Evolutionary conservation across 2,797 vertebrate genomes (phyloP).

Genomic region (Petrocephalus schoutedeni): DNA sequence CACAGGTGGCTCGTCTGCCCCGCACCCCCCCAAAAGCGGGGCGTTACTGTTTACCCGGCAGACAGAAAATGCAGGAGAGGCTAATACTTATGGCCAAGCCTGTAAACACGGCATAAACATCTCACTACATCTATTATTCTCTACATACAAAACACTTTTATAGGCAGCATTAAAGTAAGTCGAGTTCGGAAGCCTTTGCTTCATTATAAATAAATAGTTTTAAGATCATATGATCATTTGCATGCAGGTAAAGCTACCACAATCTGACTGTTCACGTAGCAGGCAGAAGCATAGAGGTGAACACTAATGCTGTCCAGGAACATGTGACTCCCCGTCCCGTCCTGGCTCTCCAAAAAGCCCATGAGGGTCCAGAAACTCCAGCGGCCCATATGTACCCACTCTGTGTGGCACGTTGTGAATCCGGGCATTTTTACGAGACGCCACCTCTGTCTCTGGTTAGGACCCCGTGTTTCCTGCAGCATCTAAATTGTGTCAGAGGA

Average conservation of each 20-base stretch:
- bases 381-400: not conserved
- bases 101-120: too few species aligned
- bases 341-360: not conserved
- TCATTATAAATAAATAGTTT: slow-evolving; percentile 22
- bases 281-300: not conserved
- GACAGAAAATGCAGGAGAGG: too few species aligned
- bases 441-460: not conserved
- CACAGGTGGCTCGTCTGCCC: too few species aligned
- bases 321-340: not conserved
- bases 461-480: not conserved
- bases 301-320: not conserved
- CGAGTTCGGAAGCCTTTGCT: not conserved
- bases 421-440: not conserved
- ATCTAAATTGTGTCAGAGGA: not conserved
- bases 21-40: too few species aligned
- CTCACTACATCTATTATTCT: too few species aligned
- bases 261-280: not conserved
- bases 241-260: not conserved
- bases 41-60: too few species aligned
- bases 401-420: not conserved
- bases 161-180: not conserved
- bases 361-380: not conserved
- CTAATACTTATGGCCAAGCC: too few species aligned
- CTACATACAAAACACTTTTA: too few species aligned
- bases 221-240: not conserved